Evolutionary conservation across 2,888 invertebrate genomes (phyloP), one percentile per base, ranked within the genome.

Genomic region (Eustalomyia histrio): DNA sequence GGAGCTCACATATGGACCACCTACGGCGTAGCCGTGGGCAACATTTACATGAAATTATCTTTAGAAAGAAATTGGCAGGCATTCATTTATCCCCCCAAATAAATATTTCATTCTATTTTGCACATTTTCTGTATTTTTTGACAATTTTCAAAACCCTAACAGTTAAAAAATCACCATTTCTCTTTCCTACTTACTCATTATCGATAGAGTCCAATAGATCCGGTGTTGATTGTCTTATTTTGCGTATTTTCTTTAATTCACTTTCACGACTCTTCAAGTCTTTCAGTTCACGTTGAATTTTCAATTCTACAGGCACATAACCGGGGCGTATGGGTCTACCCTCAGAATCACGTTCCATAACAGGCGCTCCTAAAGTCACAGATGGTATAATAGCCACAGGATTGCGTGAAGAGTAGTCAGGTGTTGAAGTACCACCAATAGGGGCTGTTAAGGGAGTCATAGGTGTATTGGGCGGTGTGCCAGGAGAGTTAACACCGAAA

Each of bases 241-340:
- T 92, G 82, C 95, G 92, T 91, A 93, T 92, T 83, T 92, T 92
- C 92, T 95, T 95, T 55, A 96, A 91, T 87, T 96, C 96, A 83
- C 94, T 94, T 87, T 96, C 96, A 72, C 96, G 92, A 83, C 94
- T 93, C 87, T 95, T 95, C 93, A 97, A 95, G 86, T 97, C 97
- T 87, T 94, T 92, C 65, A 97, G 91, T 89, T 97, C 97, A 83
- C 94, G 94, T 87, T 96, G 95, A 85, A 97, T 97, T 90, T 96
- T 96, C 86, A 96, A 95, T 88, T 97, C 97, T 2, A 97, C 96
- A 0, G 97, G 95, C 5, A 96, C 94, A 89, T 93, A 96, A 16
- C 96, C 96, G 83, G 95, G 95, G 73, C 96, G 92, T 39, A 94
- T 92, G 0, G 93, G 93, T 84, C 93, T 93, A 0, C 94, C 94